phyloP scores from a whole-genome alignment of 1,140 invertebrate genomes.

The Trichonephila clavipes region DNA sequence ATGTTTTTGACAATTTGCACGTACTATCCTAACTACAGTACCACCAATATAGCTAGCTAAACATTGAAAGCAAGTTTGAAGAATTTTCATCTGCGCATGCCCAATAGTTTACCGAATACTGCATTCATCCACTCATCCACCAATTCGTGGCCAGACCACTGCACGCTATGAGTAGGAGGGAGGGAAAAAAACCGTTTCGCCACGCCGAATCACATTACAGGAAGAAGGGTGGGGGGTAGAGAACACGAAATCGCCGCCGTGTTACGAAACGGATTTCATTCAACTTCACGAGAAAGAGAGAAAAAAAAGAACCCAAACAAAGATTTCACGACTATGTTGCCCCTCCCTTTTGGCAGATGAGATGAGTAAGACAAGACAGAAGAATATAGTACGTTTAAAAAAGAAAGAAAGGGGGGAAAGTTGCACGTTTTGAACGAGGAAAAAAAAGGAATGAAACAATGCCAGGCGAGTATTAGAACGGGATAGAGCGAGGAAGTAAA shows the following conservation, averaged over 20 bases:
- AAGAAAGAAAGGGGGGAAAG: neutral
- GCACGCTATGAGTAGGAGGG: neutral
- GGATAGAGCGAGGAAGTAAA: neutral
- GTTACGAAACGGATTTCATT: conserved; percentile 18
- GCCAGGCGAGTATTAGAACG: neutral
- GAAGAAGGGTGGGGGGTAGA: neutral
- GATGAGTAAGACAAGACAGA: neutral
- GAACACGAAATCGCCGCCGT: conserved; percentile 1
- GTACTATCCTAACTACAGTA: no score
- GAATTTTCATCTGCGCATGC: no score
- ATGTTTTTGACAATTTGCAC: no score
- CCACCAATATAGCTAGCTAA: no score
- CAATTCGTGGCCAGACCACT: neutral
- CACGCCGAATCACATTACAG: neutral
- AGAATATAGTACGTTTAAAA: neutral
- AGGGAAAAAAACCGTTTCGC: neutral
- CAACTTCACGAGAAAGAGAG: neutral
- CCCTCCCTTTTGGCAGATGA: conserved; percentile 22
- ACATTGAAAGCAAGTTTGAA: no score
- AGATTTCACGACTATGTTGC: conserved; percentile 2
- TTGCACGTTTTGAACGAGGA: neutral
- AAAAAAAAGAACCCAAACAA: neutral
- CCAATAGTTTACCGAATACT: neutral
- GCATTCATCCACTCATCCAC: neutral
- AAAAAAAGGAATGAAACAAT: neutral